Conservation (phyloP, 2,113 vertebrate species). For the Hystrix cristata region DNA sequence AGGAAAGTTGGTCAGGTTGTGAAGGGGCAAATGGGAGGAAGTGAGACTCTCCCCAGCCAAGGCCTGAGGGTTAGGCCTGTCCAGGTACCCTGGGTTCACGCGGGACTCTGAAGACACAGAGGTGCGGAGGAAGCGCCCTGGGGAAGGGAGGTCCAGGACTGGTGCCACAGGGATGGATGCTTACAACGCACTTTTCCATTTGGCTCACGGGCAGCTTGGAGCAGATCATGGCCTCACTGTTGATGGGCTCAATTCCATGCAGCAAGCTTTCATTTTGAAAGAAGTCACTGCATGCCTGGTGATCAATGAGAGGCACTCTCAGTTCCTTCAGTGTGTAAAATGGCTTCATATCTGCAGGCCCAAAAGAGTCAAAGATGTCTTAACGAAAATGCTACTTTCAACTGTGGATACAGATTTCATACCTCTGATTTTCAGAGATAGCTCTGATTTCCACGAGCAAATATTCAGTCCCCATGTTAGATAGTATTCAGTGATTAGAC, state of each 20-base stretch:
- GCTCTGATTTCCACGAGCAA: not conserved
- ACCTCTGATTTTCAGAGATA: not conserved
- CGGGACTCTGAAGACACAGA: not conserved
- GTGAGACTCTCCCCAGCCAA: not conserved
- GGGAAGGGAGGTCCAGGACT: not conserved
- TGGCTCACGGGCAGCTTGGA: not conserved
- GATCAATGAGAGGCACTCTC: not conserved
- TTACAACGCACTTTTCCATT: not conserved
- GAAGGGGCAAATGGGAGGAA: not conserved
- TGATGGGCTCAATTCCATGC: not conserved
- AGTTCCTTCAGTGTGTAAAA: conserved; percentile 20
- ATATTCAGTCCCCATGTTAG: not conserved
- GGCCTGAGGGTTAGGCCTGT: not conserved
- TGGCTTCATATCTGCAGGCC: not conserved
- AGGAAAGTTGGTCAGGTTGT: not conserved
- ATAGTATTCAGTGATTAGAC: not conserved
- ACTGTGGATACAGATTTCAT: not conserved
- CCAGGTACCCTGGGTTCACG: not conserved
- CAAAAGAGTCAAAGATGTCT: not conserved
- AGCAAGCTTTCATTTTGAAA: not conserved
- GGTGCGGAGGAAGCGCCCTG: not conserved
- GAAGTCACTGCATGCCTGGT: conserved; percentile 33
- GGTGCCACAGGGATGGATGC: not conserved
- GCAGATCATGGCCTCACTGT: conserved; percentile 27
- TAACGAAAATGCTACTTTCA: not conserved